Base-by-base conservation (phyloP, 2,113 vertebrate genomes). In the Pardalotus punctatus region DNA sequence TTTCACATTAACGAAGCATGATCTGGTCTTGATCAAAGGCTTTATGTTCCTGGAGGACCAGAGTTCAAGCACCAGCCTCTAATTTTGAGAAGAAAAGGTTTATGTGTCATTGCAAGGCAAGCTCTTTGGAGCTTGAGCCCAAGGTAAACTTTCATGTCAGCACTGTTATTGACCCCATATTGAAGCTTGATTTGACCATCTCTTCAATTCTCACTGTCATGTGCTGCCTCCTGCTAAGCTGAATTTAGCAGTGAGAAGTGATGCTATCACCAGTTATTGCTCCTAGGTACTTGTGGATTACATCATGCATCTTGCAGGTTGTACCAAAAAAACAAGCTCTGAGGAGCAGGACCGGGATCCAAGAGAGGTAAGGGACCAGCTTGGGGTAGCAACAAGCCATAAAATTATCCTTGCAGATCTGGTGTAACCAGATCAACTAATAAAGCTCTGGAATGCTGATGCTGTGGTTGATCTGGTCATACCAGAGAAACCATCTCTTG, bases 1-100 rank as follows among this genome's bases (percentile, higher is more conserved):
- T 74, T 94, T 94, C 94, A 94, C 88, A 51, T 92, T 78, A 91
- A 91, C 0, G 5, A 90, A 94, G 88, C 76, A 27, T 56, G 80
- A 94, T 95, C 86, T 90, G 67, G 21, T 88, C 88, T 67, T 94
- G 93, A 95, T 94, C 95, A 96, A 94, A 95, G 94, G 67, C 72
- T 66, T 76, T 4, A 7, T 47, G 64, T 35, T 95, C 76, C 43
- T 88, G 60, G 33, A 92, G 56, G 83, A 93, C 48, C 77, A 91
- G 86, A 90, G 86, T 83, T 96, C 86, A 96, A 94, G 80, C 28
- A 58, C 47, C 10, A 14, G 58, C 42, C 88, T 92, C 29, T 42
- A 42, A 57, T 90, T 92, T 90, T 78, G 56, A 57, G 56, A 69
- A 90, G 73, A 70, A 82, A 90, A 90, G 11, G 35, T 61, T 90